A percentile compares a stretch with the other conserved stretches of the same genome.
Conservation (phyloP, 92 coral and sea anemone species). For the Hydrozoanthus gracilis region DNA sequence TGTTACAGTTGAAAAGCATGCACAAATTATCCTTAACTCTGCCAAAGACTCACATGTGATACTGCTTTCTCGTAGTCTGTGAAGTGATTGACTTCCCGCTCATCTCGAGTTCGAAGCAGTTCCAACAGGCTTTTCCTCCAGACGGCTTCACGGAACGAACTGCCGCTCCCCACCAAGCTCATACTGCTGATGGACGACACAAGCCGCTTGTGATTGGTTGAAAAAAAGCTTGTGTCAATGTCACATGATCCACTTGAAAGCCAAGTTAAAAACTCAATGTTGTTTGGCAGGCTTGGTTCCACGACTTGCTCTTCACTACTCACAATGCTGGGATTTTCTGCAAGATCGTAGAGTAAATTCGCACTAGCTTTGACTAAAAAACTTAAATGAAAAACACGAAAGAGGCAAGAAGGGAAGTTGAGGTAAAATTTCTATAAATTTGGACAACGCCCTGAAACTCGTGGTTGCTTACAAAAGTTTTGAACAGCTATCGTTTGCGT, state of each 20-base stretch:
- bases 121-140: slow-evolving; percentile 85
- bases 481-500: no score
- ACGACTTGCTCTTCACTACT: background rate
- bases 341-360: background rate
- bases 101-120: slow-evolving; percentile 78
- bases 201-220: slow-evolving; percentile 69
- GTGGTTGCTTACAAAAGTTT: no score
- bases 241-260: slow-evolving; percentile 91
- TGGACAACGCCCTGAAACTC: no score
- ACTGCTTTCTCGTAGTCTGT: slow-evolving; percentile 74
- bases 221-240: slow-evolving; percentile 79
- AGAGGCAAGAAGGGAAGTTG: background rate
- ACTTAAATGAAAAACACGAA: background rate
- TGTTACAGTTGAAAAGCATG: background rate
- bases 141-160: slow-evolving; percentile 64
- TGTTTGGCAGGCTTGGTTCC: slow-evolving; percentile 61
- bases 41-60: slow-evolving; percentile 62
- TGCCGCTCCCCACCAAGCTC: slow-evolving; percentile 73
- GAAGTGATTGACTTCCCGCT: slow-evolving; percentile 42
- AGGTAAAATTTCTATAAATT: background rate
- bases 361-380: background rate
- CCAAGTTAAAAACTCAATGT: slow-evolving; percentile 92
- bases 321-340: slow-evolving; percentile 6
- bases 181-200: slow-evolving; percentile 76
- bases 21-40: background rate